Evolutionary conservation across 1,140 invertebrate genomes (phyloP).

Genomic region (Riptortus pedestris): DNA sequence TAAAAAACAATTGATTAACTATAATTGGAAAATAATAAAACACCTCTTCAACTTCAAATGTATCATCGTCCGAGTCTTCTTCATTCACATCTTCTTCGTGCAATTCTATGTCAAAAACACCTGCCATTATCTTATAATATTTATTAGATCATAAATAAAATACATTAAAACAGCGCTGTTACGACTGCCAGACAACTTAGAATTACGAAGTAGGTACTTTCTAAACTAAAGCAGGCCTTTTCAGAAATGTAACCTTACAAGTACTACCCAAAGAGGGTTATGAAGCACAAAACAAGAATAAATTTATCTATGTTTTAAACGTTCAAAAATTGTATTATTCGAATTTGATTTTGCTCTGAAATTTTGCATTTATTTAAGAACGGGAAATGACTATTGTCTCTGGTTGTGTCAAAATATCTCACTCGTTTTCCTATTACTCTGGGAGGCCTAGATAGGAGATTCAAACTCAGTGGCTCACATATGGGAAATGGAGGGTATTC

Average conservation of each 20-base stretch:
- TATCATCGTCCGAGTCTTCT: slow-evolving; percentile 66
- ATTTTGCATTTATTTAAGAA: too few relatives aligned
- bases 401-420: too few relatives aligned
- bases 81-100: slow-evolving; percentile 59
- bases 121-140: slow-evolving; percentile 28
- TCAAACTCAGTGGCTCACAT: too few relatives aligned
- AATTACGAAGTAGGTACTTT: neutral
- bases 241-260: neutral
- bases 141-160: neutral
- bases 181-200: neutral
- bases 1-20: too few relatives aligned
- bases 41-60: slow-evolving; percentile 72
- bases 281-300: neutral
- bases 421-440: too few relatives aligned
- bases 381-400: too few relatives aligned
- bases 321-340: too few relatives aligned
- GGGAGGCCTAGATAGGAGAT: too few relatives aligned
- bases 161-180: too few relatives aligned
- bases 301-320: neutral
- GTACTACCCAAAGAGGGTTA: neutral
- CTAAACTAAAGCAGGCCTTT: neutral
- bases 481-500: slow-evolving; percentile 25
- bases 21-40: too few relatives aligned
- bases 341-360: too few relatives aligned
- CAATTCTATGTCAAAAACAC: slow-evolving; percentile 79